These are phyloP conservation scores for Chloroceryle aenea DNA, from an alignment of 2,113 vertebrate genomes.

Conservation along the genomic window DNA sequence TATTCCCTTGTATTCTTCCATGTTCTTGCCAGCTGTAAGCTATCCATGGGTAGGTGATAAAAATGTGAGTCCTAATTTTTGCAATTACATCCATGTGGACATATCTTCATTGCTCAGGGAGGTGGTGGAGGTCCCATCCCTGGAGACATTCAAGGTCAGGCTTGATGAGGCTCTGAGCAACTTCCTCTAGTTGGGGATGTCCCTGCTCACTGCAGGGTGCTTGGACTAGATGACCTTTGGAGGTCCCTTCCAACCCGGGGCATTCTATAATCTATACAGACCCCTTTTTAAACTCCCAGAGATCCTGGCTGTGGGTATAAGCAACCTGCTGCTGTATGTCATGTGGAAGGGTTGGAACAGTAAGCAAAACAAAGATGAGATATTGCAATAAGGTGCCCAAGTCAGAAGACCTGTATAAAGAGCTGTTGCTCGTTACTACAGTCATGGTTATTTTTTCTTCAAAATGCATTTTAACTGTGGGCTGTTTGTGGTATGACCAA, in stretches of 20 bases:
- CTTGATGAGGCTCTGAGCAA: too few relatives aligned
- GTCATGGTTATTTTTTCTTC: neutral
- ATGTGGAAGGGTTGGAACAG: neutral
- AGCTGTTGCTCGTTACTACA: neutral
- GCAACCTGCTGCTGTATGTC: neutral
- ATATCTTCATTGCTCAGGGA: neutral
- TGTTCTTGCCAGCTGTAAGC: neutral
- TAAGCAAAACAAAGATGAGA: neutral
- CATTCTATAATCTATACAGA: neutral
- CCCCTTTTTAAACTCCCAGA: neutral
- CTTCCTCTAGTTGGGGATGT: too few relatives aligned
- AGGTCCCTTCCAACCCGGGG: too few relatives aligned
- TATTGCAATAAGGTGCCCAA: neutral
- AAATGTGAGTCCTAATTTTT: neutral
- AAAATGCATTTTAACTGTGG: neutral
- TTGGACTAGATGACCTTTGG: too few relatives aligned
- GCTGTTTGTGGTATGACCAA: neutral
- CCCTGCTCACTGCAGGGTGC: too few relatives aligned
- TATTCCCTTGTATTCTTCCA: neutral
- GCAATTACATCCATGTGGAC: neutral
- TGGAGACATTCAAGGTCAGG: too few relatives aligned
- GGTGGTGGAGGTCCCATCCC: too few relatives aligned
- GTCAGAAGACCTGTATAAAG: neutral
- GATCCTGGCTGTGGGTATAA: neutral
- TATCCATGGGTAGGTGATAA: neutral